These are phyloP conservation scores for roundworm (Caenorhabditis elegans) DNA, from an alignment of 1,140 invertebrate genomes.

Conservation along the genomic window WBcel235 BX284602.5:7309501-7310000, in stretches of 20 bases:
- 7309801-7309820: neutral
- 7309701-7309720: conserved; percentile 43
- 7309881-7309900: conserved; percentile 13
- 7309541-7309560: conserved; percentile 53
- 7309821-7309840: neutral
- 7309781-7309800: neutral
- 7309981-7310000: conserved; percentile 47
- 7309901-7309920: no score
- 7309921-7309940: conserved; percentile 32
- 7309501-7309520: conserved; percentile 52
- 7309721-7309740: conserved; percentile 36
- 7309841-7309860: conserved; percentile 16
- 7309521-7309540: conserved; percentile 54
- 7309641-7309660: conserved; percentile 58
- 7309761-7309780: neutral
- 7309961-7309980: neutral
- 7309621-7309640: conserved; percentile 60
- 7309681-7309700: conserved; percentile 38
- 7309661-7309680: conserved; percentile 46
- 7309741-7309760: neutral
- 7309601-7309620: conserved; percentile 54
- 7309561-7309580: conserved; percentile 56
- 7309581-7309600: conserved; percentile 52
- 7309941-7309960: neutral
- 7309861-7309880: conserved; percentile 29